These are phyloP conservation scores for Teinopalpus imperialis DNA, from an alignment of 2,888 invertebrate species.

Conservation along the genomic window DNA sequence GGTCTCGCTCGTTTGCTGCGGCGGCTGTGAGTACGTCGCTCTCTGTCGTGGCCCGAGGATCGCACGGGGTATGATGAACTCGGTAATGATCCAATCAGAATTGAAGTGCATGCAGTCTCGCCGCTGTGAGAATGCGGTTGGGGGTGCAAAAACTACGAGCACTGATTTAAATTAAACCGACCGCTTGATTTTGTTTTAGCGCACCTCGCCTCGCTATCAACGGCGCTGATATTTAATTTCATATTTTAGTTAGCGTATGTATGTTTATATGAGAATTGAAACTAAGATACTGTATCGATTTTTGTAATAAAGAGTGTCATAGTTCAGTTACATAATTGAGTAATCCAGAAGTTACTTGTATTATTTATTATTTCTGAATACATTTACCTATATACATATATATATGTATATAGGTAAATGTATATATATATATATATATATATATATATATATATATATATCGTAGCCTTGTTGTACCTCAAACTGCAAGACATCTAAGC, in stretches of 20 bases:
- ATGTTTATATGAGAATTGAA: neutral
- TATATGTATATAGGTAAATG: no score
- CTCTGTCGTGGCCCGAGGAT: constrained; percentile 63
- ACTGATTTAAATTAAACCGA: constrained; percentile 77
- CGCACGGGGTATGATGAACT: constrained; percentile 81
- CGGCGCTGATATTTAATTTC: constrained; percentile 3
- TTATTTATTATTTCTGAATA: no score
- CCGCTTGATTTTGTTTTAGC: constrained; percentile 68
- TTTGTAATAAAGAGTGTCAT: no score
- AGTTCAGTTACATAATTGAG: no score
- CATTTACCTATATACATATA: no score
- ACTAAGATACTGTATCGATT: no score
- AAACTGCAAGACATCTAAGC: no score
- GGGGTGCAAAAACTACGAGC: constrained; percentile 79
- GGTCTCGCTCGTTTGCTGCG: constrained; percentile 49
- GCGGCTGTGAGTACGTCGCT: constrained; percentile 34
- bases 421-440: no score
- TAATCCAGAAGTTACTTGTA: no score
- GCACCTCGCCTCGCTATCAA: constrained; percentile 39
- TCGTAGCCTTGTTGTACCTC: no score
- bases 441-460: no score
- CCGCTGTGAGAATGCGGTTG: constrained; percentile 81
- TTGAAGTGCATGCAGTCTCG: constrained; percentile 78
- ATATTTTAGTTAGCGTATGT: neutral
- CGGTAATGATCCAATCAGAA: constrained; percentile 83